Percentiles rank a stretch among this genome's conserved stretches.
Evolutionary conservation across 2,888 invertebrate species (phyloP).

Genomic region (Dicranocentrus wangi): DNA sequence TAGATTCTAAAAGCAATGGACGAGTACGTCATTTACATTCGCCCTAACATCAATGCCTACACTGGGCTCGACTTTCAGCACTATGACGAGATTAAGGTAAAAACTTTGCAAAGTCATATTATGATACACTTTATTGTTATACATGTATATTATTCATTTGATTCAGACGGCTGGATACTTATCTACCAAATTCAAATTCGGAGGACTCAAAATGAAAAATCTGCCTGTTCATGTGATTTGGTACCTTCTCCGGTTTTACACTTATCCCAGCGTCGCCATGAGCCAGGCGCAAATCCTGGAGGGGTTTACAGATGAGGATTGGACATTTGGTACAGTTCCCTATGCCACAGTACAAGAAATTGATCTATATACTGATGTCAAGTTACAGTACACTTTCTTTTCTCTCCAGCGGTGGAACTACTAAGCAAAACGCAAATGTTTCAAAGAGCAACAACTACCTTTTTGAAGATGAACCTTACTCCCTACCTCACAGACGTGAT

Average conservation of each 20-base stretch:
- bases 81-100: conserved; percentile 58
- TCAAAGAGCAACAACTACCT: conserved; percentile 31
- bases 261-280: conserved; percentile 41
- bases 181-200: conserved; percentile 55
- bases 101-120: background rate
- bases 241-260: conserved; percentile 49
- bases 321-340: conserved; percentile 48
- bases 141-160: no score
- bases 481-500: conserved; percentile 52
- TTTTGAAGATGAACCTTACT: conserved; percentile 51
- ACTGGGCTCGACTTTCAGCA: conserved; percentile 50
- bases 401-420: conserved; percentile 20
- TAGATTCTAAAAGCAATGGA: conserved; percentile 59
- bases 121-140: no score
- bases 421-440: conserved; percentile 57
- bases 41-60: conserved; percentile 62
- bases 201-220: conserved; percentile 39
- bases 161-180: conserved; percentile 43
- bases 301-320: conserved; percentile 53
- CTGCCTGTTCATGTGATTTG: conserved; percentile 52
- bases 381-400: no score
- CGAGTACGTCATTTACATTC: conserved; percentile 59
- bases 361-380: no score
- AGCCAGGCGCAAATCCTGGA: conserved; percentile 53
- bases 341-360: no score